A percentile compares a stretch with the other conserved stretches of the same genome.
phyloP scores from a whole-genome alignment of 2,797 vertebrate genomes.

The Lepilemur septentrionalis region DNA sequence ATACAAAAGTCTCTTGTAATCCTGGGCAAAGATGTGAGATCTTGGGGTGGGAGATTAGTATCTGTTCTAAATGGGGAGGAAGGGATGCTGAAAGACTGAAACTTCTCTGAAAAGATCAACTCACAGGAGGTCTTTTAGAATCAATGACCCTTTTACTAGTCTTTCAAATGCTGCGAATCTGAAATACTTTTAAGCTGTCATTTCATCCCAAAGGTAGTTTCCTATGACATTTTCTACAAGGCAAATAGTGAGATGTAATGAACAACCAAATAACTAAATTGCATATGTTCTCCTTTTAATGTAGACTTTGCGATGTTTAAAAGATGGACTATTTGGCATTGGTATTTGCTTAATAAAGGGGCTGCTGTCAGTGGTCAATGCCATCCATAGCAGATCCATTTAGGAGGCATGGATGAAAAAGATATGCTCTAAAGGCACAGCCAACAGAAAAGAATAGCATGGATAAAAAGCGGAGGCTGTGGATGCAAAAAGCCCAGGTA shows the following conservation, averaged over 20 bases:
- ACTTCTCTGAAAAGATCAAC: neutral
- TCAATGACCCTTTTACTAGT: neutral
- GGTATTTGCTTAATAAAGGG: neutral
- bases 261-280: neutral
- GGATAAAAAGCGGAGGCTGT: neutral
- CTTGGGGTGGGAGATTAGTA: neutral
- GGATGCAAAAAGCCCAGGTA: neutral
- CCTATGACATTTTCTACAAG: neutral
- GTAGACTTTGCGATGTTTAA: neutral
- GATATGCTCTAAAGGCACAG: neutral
- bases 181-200: neutral
- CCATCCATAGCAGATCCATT: neutral
- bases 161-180: neutral
- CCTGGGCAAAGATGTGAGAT: neutral
- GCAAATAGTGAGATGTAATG: neutral
- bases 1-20: neutral
- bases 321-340: neutral
- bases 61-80: neutral
- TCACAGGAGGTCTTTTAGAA: neutral
- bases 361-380: neutral
- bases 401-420: neutral
- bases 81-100: neutral
- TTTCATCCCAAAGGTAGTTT: neutral
- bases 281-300: neutral
- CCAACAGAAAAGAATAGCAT: neutral